Evolutionary conservation across 2,888 invertebrate genomes (phyloP).

Genomic region (Mellilla xanthometata): DNA sequence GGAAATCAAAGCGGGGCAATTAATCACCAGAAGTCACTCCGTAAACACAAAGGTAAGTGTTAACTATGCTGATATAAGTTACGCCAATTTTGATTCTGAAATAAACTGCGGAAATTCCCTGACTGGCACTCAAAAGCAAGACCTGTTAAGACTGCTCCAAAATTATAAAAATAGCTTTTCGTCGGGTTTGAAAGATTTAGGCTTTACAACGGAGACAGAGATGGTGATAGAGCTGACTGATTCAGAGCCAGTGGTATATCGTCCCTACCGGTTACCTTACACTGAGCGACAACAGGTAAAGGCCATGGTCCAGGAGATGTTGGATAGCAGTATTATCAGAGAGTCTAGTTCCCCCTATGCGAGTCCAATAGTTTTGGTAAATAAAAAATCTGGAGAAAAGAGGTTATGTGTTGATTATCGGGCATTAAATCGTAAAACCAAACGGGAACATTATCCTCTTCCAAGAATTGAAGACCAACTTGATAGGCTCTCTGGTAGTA

Average conservation of each 20-base stretch:
- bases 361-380: constrained; percentile 32
- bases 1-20: too few species aligned
- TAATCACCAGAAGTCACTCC: too few species aligned
- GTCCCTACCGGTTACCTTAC: constrained; percentile 22
- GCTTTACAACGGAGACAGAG: background rate
- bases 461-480: constrained; percentile 33
- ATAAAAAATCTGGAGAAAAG: constrained; percentile 33
- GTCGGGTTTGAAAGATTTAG: background rate
- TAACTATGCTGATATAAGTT: background rate
- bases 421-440: constrained; percentile 28
- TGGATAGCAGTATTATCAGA: constrained; percentile 26
- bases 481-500: constrained; percentile 27
- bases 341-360: constrained; percentile 31
- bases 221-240: background rate
- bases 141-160: background rate
- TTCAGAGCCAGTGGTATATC: constrained; percentile 3
- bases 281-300: constrained; percentile 18
- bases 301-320: constrained; percentile 30
- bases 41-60: background rate
- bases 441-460: constrained; percentile 28
- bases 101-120: background rate
- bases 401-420: constrained; percentile 32
- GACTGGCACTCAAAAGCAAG: background rate
- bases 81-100: background rate
- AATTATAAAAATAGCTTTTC: background rate